Conservation (phyloP, 2,888 invertebrate genomes). For the Acronicta psi region DNA sequence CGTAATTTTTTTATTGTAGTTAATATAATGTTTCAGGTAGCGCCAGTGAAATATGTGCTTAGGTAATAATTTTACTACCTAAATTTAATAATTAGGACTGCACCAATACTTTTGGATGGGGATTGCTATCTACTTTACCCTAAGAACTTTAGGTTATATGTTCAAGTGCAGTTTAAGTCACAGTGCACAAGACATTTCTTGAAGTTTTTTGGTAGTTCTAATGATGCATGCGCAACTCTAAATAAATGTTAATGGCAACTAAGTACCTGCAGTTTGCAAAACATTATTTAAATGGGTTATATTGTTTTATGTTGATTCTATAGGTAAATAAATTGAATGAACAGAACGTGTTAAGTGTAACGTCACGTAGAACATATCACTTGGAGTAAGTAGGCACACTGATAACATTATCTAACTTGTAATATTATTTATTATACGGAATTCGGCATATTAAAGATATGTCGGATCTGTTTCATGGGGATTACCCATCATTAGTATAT, state of each 20-base stretch:
- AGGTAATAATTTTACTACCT: no score
- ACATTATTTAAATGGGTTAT: conserved; percentile 3
- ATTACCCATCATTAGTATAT: no score
- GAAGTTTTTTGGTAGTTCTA: conserved; percentile 42
- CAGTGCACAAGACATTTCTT: conserved; percentile 38
- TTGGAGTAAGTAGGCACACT: conserved; percentile 10
- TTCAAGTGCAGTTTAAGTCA: not conserved
- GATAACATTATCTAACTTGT: conserved; percentile 9
- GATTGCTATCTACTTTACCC: no score
- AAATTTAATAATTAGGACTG: not conserved
- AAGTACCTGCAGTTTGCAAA: conserved; percentile 24
- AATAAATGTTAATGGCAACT: conserved; percentile 28
- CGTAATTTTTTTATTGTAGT: no score
- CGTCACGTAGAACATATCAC: conserved; percentile 30
- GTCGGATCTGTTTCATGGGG: no score
- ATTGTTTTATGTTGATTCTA: not conserved
- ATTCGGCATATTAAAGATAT: conserved; percentile 1
- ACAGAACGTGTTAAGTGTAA: conserved; percentile 31
- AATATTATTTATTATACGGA: conserved; percentile 5
- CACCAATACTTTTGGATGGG: not conserved
- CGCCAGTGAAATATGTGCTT: no score
- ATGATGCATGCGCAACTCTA: conserved; percentile 52
- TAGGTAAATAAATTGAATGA: not conserved
- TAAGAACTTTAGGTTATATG: not conserved
- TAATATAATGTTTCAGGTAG: no score